A percentile compares a stretch with the other conserved stretches of the same genome.
phyloP scores from a whole-genome alignment of 1,140 invertebrate species.

The Tetramorium parvispinum region DNA sequence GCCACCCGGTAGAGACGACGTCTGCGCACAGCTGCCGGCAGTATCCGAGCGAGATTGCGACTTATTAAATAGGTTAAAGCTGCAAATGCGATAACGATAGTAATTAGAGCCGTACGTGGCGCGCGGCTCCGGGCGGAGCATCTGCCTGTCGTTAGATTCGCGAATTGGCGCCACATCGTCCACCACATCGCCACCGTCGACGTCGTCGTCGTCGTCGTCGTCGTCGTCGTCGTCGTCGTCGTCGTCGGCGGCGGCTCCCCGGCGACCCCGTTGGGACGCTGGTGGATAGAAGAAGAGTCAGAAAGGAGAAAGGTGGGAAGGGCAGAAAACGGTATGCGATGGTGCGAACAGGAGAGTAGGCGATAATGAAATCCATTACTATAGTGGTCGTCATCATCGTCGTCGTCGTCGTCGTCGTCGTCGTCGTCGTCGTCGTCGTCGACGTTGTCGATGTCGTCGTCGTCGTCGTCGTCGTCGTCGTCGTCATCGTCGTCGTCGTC shows the following conservation, averaged over 20 bases:
- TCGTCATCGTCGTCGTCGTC: background rate
- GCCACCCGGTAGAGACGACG: slow-evolving; percentile 49
- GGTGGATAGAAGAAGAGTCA: slow-evolving; percentile 21
- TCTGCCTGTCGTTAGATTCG: slow-evolving; percentile 73
- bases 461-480: slow-evolving; percentile 63
- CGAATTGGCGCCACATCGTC: slow-evolving; percentile 59
- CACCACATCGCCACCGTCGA: slow-evolving; percentile 11
- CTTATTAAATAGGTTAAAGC: slow-evolving; percentile 84
- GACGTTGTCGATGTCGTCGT: slow-evolving; percentile 48
- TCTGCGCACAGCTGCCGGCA: slow-evolving; percentile 47
- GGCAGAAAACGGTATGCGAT: slow-evolving; percentile 18
- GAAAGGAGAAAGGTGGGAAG: background rate
- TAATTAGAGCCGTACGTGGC: slow-evolving; percentile 78
- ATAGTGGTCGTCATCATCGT: slow-evolving; percentile 51
- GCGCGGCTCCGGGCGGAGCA: slow-evolving; percentile 52
- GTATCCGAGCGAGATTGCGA: slow-evolving; percentile 75
- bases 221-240: slow-evolving; percentile 1
- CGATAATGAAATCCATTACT: slow-evolving; percentile 81
- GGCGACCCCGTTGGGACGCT: slow-evolving; percentile 39
- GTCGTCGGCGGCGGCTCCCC: slow-evolving; percentile 1
- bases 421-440: slow-evolving; percentile 58
- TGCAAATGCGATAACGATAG: slow-evolving; percentile 82
- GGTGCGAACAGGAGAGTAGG: slow-evolving; percentile 31
- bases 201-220: background rate
- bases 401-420: slow-evolving; percentile 1